A percentile compares a stretch with the other conserved stretches of the same genome.
phyloP scores from a whole-genome alignment of 2,113 vertebrate genomes.

The Istiophorus platypterus region DNA sequence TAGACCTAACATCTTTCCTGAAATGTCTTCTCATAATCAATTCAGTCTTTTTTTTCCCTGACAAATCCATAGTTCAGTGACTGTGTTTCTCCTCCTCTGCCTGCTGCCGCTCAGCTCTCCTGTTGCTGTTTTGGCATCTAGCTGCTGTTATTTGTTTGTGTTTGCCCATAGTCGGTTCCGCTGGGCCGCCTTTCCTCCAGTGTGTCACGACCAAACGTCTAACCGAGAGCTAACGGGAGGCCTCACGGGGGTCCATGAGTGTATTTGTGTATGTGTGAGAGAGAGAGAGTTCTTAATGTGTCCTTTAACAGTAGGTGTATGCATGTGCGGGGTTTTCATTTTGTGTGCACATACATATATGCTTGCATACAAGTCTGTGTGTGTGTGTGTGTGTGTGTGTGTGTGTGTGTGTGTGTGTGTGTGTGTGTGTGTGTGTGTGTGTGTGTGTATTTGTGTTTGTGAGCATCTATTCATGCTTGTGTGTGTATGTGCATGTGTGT shows the following conservation, averaged over 20 bases:
- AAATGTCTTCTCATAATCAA: neutral
- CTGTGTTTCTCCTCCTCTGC: constrained; percentile 2
- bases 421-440: constrained; percentile 5
- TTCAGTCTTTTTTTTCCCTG: neutral
- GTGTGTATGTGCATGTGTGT: neutral
- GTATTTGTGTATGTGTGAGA: constrained; percentile 20
- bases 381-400: constrained; percentile 23
- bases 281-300: constrained; percentile 24
- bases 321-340: constrained; percentile 31
- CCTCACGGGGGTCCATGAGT: constrained; percentile 68
- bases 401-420: neutral
- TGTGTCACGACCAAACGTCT: constrained; percentile 75
- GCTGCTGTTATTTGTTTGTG: constrained; percentile 78
- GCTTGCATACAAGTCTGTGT: neutral
- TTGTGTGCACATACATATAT: neutral
- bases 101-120: constrained; percentile 35
- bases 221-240: constrained; percentile 69
- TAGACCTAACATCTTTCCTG: neutral
- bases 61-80: neutral
- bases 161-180: constrained; percentile 75
- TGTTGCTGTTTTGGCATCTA: constrained; percentile 76
- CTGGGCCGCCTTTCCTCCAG: constrained; percentile 75
- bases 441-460: constrained; percentile 12
- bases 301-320: constrained; percentile 17
- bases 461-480: no score